Percentiles rank a stretch among this genome's conserved stretches.
These are phyloP conservation scores for Phoeniculus purpureus DNA, from an alignment of 2,797 vertebrate genomes.

Conservation along the genomic window DNA sequence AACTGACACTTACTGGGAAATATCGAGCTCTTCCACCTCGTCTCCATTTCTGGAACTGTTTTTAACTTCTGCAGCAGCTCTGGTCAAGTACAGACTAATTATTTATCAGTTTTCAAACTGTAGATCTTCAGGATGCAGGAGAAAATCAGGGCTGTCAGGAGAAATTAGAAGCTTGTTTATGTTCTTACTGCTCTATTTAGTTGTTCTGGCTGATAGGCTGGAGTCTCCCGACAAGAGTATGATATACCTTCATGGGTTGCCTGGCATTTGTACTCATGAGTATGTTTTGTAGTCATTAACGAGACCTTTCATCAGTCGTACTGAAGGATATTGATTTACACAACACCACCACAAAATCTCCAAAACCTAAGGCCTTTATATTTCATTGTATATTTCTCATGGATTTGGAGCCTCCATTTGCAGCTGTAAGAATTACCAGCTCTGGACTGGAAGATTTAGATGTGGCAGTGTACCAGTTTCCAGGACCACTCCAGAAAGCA, in stretches of 20 bases:
- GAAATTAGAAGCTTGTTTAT: background rate
- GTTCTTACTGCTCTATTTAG: background rate
- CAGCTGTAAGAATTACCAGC: background rate
- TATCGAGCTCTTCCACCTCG: background rate
- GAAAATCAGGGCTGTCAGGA: background rate
- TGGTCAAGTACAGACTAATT: background rate
- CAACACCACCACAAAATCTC: background rate
- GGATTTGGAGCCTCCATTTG: background rate
- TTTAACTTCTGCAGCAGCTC: background rate
- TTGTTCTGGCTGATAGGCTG: background rate
- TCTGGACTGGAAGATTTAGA: background rate
- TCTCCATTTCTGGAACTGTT: background rate
- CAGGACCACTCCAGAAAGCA: background rate
- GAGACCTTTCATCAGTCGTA: background rate
- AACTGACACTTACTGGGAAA: background rate
- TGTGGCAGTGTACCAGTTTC: background rate
- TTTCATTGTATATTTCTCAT: background rate
- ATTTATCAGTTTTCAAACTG: too few relatives aligned
- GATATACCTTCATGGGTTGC: background rate
- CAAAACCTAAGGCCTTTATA: background rate
- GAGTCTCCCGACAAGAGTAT: background rate
- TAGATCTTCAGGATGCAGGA: background rate
- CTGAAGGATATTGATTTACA: constrained; percentile 1
- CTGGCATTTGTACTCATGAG: background rate
- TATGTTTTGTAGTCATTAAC: background rate